Evolutionary conservation across 2,888 invertebrate genomes (phyloP).

Genomic region (Protonemura montana): DNA sequence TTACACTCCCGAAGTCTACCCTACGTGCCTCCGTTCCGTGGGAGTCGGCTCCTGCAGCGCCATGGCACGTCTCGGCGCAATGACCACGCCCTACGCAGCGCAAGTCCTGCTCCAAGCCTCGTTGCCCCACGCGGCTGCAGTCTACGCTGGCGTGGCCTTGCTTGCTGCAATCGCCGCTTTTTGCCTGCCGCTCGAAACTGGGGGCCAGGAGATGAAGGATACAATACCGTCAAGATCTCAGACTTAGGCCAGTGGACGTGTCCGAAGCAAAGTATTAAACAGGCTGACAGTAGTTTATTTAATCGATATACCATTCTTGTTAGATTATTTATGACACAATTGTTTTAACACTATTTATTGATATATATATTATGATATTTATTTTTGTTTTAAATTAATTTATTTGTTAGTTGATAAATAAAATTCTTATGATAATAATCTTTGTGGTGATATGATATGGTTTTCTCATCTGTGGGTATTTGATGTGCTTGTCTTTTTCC

Average conservation of each 20-base stretch:
- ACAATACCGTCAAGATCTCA: constrained; percentile 30
- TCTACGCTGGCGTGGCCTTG: constrained; percentile 80
- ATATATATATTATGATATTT: constrained; percentile 9
- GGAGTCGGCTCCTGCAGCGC: constrained; percentile 94
- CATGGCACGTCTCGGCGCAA: constrained; percentile 90
- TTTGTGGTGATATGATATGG: too few relatives aligned
- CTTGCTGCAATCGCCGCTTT: constrained; percentile 78
- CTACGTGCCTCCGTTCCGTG: constrained; percentile 84
- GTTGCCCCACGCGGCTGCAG: constrained; percentile 73
- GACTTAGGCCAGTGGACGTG: background rate
- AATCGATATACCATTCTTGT: background rate
- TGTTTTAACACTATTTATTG: constrained; percentile 15
- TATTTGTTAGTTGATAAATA: constrained; percentile 12
- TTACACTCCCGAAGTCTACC: constrained; percentile 95
- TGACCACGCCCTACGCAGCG: constrained; percentile 93
- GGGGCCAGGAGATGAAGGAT: constrained; percentile 74
- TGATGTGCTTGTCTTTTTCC: too few relatives aligned
- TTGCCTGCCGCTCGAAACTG: constrained; percentile 86
- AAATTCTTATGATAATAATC: too few relatives aligned
- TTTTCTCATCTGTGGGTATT: too few relatives aligned
- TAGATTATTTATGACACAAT: background rate
- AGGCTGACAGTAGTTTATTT: background rate
- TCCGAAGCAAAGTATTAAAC: constrained; percentile 15
- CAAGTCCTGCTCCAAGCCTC: constrained; percentile 85
- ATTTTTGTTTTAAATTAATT: background rate